Evolutionary conservation across 2,797 vertebrate genomes (phyloP).

Genomic region (Cirrhinus mrigala): DNA sequence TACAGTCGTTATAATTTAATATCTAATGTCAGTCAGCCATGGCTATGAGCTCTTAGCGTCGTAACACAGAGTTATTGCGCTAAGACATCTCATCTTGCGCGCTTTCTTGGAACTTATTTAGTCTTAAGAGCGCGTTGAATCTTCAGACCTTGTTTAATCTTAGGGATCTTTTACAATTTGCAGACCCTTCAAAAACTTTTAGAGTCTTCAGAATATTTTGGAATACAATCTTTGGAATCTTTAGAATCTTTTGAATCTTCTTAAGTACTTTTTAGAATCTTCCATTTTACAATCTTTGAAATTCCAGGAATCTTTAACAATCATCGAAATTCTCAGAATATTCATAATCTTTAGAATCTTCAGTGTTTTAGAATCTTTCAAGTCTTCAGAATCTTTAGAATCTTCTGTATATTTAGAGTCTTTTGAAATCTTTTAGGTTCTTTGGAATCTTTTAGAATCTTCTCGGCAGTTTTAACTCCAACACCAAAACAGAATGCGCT

Average conservation of each 20-base stretch:
- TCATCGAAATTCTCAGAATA: neutral
- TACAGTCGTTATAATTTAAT: neutral
- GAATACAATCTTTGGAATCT: neutral
- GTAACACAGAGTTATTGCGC: neutral
- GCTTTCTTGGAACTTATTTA: neutral
- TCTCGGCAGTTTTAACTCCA: conserved; percentile 2
- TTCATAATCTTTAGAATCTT: neutral
- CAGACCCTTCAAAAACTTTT: neutral
- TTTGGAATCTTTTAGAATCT: neutral
- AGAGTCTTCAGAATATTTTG: neutral
- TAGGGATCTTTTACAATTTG: neutral
- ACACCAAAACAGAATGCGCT: neutral
- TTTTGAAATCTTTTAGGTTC: neutral
- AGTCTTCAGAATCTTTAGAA: neutral
- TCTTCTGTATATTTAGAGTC: neutral
- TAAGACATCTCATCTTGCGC: neutral
- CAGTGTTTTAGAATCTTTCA: neutral
- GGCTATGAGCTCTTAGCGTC: neutral
- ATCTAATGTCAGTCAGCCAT: neutral
- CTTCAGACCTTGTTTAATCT: neutral
- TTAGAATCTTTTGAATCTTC: neutral
- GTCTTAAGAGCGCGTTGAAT: neutral
- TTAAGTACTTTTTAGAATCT: neutral
- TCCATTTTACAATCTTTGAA: neutral
- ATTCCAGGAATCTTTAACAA: neutral